Evolutionary conservation across 2,113 vertebrate genomes (phyloP).

Genomic region (Electrona antarctica): DNA sequence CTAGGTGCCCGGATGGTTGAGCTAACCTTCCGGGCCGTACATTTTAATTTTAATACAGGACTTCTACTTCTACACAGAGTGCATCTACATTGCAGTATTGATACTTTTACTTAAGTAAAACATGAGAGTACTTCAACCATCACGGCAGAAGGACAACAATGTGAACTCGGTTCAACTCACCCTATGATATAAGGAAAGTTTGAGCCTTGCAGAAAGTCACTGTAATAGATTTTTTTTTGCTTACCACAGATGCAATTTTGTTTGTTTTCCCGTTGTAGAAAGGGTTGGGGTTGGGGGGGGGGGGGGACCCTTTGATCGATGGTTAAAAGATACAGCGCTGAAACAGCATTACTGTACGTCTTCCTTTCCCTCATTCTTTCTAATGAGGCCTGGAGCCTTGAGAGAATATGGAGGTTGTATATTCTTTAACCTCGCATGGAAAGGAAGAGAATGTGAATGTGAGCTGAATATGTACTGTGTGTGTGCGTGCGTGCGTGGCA

Average conservation of each 20-base stretch:
- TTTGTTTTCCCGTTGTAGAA: conserved; percentile 18
- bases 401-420: conserved; percentile 25
- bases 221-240: background rate
- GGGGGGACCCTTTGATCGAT: conserved; percentile 38
- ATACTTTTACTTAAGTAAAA: no score
- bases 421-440: background rate
- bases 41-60: no score
- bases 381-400: conserved; percentile 36
- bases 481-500: conserved; percentile 1
- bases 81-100: no score
- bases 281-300: background rate
- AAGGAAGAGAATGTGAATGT: background rate
- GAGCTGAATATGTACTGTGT: background rate
- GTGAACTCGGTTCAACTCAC: no score
- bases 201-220: conserved; percentile 8
- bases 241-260: conserved; percentile 9
- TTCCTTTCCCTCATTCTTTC: conserved; percentile 22
- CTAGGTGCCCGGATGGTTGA: no score
- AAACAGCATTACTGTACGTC: conserved; percentile 34
- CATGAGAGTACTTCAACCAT: no score
- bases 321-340: conserved; percentile 36
- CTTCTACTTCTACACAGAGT: no score
- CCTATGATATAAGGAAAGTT: background rate
- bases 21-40: no score
- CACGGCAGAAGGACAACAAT: no score